Percentiles rank a stretch among this genome's conserved stretches.
Conservation (phyloP, 30 jellyfish, hydroid and myxozoan genomes). For the Chrysaora quinquecirrha region DNA sequence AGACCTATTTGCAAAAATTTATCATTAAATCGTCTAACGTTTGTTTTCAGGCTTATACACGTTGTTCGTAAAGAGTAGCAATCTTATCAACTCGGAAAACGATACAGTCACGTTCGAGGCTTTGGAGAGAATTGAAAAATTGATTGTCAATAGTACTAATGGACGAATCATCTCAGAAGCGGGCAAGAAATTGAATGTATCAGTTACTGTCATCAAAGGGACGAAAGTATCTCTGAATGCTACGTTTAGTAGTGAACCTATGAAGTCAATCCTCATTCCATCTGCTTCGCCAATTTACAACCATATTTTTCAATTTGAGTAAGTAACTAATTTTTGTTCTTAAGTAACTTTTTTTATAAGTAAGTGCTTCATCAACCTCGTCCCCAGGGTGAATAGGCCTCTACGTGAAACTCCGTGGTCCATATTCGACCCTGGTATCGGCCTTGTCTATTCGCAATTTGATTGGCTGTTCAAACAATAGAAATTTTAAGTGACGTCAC, state of each 20-base stretch:
- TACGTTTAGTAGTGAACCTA: not conserved
- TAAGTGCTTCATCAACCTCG: no score
- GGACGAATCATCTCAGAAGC: conserved; percentile 17
- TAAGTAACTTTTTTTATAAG: no score
- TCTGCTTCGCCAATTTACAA: not conserved
- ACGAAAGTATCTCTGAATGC: conserved; percentile 48
- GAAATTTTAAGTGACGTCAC: no score
- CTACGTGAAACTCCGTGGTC: no score
- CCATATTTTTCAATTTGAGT: not conserved
- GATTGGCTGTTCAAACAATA: no score
- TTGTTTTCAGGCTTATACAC: conserved; percentile 41
- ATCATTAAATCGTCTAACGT: no score
- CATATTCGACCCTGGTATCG: no score
- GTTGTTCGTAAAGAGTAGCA: conserved; percentile 12
- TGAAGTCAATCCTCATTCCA: not conserved
- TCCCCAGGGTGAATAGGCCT: no score
- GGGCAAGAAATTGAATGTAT: not conserved
- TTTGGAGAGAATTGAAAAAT: conserved; percentile 31
- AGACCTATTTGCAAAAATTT: no score
- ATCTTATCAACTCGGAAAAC: conserved; percentile 48
- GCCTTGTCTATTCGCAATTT: no score
- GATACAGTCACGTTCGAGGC: conserved; percentile 28
- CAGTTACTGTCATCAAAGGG: conserved; percentile 42
- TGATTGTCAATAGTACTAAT: conserved; percentile 4
- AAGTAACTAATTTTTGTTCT: no score